phyloP scores from a whole-genome alignment of 2,113 vertebrate genomes.

The Phaethon lepturus region DNA sequence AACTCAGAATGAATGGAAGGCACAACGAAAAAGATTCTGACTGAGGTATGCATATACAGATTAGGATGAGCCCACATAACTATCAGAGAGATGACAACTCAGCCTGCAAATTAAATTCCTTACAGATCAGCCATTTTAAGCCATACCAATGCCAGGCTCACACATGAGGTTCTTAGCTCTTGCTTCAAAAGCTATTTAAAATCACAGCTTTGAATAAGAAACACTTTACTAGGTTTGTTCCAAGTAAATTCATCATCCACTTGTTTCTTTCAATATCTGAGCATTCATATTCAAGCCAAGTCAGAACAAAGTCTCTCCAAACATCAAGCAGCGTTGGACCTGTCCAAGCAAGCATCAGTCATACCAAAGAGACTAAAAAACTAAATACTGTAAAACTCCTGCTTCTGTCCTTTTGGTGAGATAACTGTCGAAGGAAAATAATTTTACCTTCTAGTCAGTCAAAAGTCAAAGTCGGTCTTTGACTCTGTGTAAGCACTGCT shows the following conservation, averaged over 20 bases:
- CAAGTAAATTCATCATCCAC: background rate
- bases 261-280: background rate
- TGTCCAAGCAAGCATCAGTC: background rate
- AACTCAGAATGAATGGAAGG: background rate
- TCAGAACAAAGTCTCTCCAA: background rate
- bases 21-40: background rate
- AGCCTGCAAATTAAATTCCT: background rate
- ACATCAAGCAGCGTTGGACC: fast-evolving
- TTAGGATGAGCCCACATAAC: too few relatives aligned
- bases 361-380: background rate
- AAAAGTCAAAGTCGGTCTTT: background rate
- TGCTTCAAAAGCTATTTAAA: background rate
- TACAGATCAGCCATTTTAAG: background rate
- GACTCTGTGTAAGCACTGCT: too few relatives aligned
- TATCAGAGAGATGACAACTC: background rate
- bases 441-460: background rate
- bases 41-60: background rate
- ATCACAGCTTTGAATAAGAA: background rate
- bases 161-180: background rate
- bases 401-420: background rate
- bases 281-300: background rate
- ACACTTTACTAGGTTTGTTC: background rate
- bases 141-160: background rate
- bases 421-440: background rate
- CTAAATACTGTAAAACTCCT: background rate